phyloP scores from a whole-genome alignment of 2,888 invertebrate species.

The Ptychoptera albimana region DNA sequence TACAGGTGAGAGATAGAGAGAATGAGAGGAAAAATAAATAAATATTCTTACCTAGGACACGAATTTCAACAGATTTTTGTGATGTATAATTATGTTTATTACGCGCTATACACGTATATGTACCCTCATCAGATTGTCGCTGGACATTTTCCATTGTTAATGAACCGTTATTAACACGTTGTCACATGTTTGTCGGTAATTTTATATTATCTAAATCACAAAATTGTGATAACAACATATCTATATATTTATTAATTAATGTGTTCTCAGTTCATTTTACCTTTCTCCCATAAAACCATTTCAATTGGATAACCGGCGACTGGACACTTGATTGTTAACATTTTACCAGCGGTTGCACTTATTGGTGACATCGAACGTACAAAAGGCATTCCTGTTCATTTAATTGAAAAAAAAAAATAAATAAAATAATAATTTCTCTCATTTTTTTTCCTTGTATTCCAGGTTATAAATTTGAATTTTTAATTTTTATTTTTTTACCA shows the following conservation, averaged over 20 bases:
- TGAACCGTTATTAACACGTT: conserved; percentile 72
- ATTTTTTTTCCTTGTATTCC: no score
- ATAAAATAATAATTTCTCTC: conserved; percentile 1
- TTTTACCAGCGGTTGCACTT: conserved; percentile 67
- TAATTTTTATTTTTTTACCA: conserved; percentile 32
- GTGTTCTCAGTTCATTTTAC: conserved; percentile 37
- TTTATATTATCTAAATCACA: conserved; percentile 49
- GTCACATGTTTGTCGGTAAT: conserved; percentile 70
- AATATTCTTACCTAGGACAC: conserved; percentile 43
- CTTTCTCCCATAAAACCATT: conserved; percentile 73
- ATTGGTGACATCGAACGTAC: conserved; percentile 73
- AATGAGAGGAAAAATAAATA: neutral
- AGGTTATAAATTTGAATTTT: no score
- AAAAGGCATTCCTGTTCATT: conserved; percentile 48
- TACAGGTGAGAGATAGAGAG: no score
- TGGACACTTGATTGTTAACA: conserved; percentile 69
- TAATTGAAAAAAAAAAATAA: neutral
- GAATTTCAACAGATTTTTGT: conserved; percentile 53
- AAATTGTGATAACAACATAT: neutral
- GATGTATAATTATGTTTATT: conserved; percentile 68
- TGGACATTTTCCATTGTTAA: conserved; percentile 72
- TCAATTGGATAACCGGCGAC: conserved; percentile 83
- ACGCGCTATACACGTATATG: conserved; percentile 74
- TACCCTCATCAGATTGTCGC: conserved; percentile 70
- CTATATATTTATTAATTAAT: neutral